phyloP scores from a whole-genome alignment of 30 jellyfish, hydroid and myxozoan genomes.

The Turritopsis rubra region DNA sequence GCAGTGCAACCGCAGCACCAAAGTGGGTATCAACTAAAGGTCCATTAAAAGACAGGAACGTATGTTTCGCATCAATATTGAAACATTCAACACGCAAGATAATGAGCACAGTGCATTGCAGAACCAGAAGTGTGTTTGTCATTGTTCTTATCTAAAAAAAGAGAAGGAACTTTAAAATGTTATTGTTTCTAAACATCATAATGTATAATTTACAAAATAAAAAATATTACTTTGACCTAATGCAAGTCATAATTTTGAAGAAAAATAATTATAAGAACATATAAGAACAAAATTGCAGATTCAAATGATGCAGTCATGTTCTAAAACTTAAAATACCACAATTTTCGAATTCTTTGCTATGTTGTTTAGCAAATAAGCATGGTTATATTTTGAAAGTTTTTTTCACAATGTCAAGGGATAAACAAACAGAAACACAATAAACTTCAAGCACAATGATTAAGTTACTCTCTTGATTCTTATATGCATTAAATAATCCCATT shows the following conservation, averaged over 20 bases:
- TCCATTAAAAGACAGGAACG: not conserved
- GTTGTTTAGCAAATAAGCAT: not conserved
- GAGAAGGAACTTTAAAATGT: not conserved
- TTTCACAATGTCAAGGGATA: not conserved
- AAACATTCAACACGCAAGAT: not conserved
- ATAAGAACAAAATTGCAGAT: too few species aligned
- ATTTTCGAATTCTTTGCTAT: not conserved
- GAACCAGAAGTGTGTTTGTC: not conserved
- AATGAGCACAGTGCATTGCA: not conserved
- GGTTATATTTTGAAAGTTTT: not conserved
- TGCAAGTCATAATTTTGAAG: too few species aligned
- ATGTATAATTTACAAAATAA: too few species aligned
- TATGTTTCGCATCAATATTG: conserved; percentile 2
- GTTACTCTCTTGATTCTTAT: not conserved
- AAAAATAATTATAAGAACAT: too few species aligned
- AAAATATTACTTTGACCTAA: too few species aligned
- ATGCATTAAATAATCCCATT: too few species aligned
- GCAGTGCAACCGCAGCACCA: conserved; percentile 17
- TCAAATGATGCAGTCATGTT: too few species aligned
- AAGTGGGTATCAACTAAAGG: not conserved
- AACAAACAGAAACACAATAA: not conserved
- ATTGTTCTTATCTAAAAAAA: too few species aligned
- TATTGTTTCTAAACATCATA: too few species aligned
- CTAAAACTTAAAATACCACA: not conserved
- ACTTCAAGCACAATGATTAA: not conserved